Percentiles rank a stretch among this genome's conserved stretches.
phyloP scores from a whole-genome alignment of 2,113 vertebrate genomes.

The Microcebus murinus region DNA sequence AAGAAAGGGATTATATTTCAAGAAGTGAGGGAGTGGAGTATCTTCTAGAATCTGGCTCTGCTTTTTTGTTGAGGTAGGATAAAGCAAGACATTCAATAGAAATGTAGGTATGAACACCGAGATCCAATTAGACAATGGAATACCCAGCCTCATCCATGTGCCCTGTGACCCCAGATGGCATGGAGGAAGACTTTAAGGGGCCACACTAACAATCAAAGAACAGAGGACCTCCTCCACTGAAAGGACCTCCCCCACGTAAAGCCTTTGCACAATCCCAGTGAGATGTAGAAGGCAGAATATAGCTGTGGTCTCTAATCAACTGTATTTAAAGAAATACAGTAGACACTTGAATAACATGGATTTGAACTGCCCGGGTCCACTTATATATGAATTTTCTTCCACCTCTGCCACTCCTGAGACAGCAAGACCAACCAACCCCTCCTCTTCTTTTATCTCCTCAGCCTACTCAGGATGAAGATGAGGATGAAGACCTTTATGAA shows the following conservation, averaged over 20 bases:
- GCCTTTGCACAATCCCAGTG: rapidly evolving
- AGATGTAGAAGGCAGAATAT: neutral
- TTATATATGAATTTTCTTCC: neutral
- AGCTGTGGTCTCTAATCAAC: neutral
- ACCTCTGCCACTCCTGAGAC: neutral
- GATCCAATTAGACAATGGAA: neutral
- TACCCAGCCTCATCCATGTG: neutral
- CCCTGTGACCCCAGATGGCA: rapidly evolving
- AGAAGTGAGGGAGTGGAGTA: neutral
- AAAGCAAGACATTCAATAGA: neutral
- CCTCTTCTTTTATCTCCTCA: neutral
- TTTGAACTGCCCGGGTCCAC: neutral
- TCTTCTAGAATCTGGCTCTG: neutral
- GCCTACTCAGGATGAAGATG: neutral
- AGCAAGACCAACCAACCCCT: neutral
- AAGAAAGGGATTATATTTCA: neutral
- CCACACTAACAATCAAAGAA: neutral
- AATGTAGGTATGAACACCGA: neutral
- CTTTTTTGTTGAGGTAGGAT: neutral
- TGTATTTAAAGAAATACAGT: neutral
- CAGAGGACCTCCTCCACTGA: neutral
- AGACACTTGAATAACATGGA: neutral
- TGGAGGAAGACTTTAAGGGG: rapidly evolving
- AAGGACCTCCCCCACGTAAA: rapidly evolving
- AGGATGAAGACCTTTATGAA: neutral